phyloP scores from a whole-genome alignment of 2,113 vertebrate species.

The Capra hircus region DNA sequence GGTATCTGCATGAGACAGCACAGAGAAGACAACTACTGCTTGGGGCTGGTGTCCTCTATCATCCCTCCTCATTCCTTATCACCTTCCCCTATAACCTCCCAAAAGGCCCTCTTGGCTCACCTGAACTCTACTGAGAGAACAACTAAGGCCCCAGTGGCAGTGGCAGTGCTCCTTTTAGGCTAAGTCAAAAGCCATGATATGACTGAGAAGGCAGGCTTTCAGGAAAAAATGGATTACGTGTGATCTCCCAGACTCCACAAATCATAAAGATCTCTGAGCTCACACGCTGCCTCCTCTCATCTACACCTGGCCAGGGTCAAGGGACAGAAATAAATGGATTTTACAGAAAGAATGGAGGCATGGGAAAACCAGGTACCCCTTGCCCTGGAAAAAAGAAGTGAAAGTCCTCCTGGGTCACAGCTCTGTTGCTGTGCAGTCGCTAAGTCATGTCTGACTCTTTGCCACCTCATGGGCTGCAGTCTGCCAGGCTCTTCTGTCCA shows the following conservation, averaged over 20 bases:
- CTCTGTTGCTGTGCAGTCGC: background rate
- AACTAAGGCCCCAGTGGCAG: background rate
- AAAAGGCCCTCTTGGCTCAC: background rate
- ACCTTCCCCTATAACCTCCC: background rate
- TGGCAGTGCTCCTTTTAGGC: background rate
- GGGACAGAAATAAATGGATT: background rate
- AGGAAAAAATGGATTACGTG: background rate
- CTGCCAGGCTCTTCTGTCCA: background rate
- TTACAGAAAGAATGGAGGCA: background rate
- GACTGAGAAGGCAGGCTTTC: background rate
- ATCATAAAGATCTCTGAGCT: background rate
- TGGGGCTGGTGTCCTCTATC: background rate
- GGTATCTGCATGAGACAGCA: background rate
- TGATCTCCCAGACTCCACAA: background rate
- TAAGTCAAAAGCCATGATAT: conserved; percentile 1
- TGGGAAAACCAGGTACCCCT: background rate
- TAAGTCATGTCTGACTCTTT: background rate
- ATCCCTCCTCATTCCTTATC: background rate
- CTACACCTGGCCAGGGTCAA: background rate
- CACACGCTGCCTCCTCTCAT: background rate
- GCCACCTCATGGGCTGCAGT: background rate
- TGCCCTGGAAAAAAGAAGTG: background rate
- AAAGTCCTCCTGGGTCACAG: background rate
- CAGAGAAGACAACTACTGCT: background rate
- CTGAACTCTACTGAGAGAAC: background rate